These are phyloP conservation scores for Rhyacophila evoluta DNA, from an alignment of 2,888 invertebrate species.

Conservation along the genomic window DNA sequence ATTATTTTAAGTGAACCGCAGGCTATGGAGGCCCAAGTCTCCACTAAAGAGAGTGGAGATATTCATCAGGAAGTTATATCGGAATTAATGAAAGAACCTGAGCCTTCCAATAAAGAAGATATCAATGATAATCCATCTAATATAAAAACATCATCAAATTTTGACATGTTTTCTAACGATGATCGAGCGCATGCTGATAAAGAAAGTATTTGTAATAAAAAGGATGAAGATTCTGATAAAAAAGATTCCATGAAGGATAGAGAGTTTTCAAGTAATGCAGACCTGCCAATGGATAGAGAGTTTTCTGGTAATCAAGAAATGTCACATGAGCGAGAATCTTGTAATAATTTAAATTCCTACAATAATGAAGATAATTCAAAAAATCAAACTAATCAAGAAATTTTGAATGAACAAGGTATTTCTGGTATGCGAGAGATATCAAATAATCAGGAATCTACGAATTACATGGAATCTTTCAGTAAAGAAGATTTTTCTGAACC, in stretches of 20 bases:
- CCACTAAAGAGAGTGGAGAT: background rate
- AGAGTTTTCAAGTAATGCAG: background rate
- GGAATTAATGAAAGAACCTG: background rate
- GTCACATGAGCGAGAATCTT: background rate
- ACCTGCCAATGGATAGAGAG: background rate
- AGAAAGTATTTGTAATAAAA: background rate
- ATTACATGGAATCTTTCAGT: background rate
- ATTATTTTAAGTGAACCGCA: background rate
- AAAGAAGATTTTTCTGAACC: background rate
- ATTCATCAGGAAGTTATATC: background rate
- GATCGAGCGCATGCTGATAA: background rate
- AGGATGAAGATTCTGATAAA: background rate
- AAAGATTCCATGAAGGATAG: background rate
- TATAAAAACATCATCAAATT: conserved; percentile 36
- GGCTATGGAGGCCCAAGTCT: background rate
- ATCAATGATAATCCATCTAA: background rate
- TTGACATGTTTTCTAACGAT: conserved; percentile 31
- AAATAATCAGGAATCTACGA: background rate
- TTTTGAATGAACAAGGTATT: background rate
- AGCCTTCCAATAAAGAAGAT: background rate
- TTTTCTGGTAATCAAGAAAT: background rate
- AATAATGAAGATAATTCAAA: background rate
- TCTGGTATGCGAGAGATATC: background rate
- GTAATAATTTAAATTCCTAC: background rate
- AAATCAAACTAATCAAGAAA: background rate